A percentile compares a stretch with the other conserved stretches of the same genome.
These are phyloP conservation scores for Vollenhovia emeryi DNA, from an alignment of 1,140 invertebrate species.

Conservation along the genomic window DNA sequence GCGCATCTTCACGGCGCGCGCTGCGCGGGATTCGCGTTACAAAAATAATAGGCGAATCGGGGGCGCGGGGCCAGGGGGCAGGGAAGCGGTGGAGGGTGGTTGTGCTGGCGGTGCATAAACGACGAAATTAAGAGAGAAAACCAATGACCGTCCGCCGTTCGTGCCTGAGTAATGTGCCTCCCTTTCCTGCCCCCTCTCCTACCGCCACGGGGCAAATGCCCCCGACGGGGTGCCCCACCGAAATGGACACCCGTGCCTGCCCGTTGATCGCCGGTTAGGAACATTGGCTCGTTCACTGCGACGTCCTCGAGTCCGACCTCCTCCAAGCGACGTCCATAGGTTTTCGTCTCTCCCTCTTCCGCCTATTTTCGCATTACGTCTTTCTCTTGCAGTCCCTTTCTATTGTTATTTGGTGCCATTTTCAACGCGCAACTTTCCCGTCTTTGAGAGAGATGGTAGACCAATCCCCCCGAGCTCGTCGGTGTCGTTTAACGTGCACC, in stretches of 20 bases:
- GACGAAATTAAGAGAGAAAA: constrained; percentile 51
- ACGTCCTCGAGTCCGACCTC: constrained; percentile 62
- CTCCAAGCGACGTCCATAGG: constrained; percentile 54
- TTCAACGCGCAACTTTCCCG: neutral
- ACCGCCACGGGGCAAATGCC: constrained; percentile 26
- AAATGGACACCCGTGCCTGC: constrained; percentile 44
- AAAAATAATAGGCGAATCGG: constrained; percentile 79
- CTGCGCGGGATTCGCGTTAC: constrained; percentile 75
- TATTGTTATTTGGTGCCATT: constrained; percentile 5
- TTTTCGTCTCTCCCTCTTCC: constrained; percentile 4
- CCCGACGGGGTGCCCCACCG: constrained; percentile 33
- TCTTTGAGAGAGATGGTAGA: neutral
- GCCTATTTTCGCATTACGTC: neutral
- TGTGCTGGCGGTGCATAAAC: constrained; percentile 64
- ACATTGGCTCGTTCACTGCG: constrained; percentile 63
- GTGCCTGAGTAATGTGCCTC: constrained; percentile 49
- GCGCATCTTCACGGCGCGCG: constrained; percentile 71
- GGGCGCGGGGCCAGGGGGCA: constrained; percentile 24
- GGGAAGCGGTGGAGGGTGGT: neutral
- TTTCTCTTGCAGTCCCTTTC: neutral
- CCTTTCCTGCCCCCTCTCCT: constrained; percentile 32
- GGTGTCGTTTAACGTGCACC: constrained; percentile 76
- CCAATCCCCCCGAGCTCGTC: neutral
- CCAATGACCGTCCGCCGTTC: constrained; percentile 64
- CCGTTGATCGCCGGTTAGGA: constrained; percentile 69